A percentile compares a stretch with the other conserved stretches of the same genome.
These are phyloP conservation scores for Allolobophora icterica DNA, from an alignment of 2,888 invertebrate genomes.

Conservation along the genomic window DNA sequence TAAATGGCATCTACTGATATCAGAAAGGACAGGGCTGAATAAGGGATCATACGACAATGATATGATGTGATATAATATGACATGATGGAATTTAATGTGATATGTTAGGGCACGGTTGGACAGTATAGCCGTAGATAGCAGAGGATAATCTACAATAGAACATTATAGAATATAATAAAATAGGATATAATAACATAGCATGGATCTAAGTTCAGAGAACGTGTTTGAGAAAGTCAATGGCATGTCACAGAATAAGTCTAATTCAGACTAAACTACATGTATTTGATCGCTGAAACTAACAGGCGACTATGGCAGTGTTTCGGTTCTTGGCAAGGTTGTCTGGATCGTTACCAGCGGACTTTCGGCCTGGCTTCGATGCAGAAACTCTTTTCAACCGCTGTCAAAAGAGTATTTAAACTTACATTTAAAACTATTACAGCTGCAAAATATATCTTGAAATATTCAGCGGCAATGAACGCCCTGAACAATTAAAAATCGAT, in stretches of 20 bases:
- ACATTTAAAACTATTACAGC: no score
- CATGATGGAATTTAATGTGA: not conserved
- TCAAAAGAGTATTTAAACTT: not conserved
- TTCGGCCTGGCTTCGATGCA: not conserved
- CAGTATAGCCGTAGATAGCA: not conserved
- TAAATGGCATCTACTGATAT: no score
- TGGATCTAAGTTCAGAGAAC: not conserved
- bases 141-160: no score
- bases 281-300: not conserved
- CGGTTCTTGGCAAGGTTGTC: constrained; percentile 19
- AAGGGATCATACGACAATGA: not conserved
- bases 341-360: not conserved
- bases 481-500: no score
- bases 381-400: not conserved
- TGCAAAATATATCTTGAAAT: no score
- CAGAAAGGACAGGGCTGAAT: not conserved
- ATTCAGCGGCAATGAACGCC: no score
- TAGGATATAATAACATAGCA: not conserved
- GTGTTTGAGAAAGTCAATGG: not conserved
- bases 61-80: not conserved
- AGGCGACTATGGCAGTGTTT: not conserved
- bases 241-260: not conserved
- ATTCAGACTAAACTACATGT: not conserved
- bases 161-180: no score
- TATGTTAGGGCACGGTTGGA: not conserved